Base-by-base conservation (phyloP, 2,113 vertebrate species). In the Oreochromis aureus region DNA sequence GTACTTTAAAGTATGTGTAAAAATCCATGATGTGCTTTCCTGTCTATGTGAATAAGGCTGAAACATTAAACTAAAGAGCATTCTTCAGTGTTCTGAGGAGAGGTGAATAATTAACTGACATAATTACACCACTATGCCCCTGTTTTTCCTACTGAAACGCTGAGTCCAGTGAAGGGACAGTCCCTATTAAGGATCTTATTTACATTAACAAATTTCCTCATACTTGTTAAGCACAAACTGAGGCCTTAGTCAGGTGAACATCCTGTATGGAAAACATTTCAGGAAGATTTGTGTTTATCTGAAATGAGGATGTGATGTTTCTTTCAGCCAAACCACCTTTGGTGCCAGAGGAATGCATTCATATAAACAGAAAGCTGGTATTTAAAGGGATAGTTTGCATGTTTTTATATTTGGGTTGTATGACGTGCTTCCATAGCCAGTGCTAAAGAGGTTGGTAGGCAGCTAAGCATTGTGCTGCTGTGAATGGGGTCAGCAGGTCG, bases 91-190 rank as follows among this genome's bases (percentile, higher is more conserved):
- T 32, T 51, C 44, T 51, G 27, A 78, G 18, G 13, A 10, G 4
- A 53, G 55, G 73, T 84, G 36, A 91, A 89, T 90, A 5, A 79
- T 85, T 85, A 69, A 80, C 86, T 2, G 13, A 5, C 3, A 54
- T 22, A 12, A 32, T 69, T 13, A 53, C 27, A 82, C 0, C 71
- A 58, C 34, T 46, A 10, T 6, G 34, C n/a, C 56, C 2, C 82
- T 44, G 41, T 55, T 36, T 81, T 86, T 12, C 44, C 56, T 27
- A 12, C 16, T 51, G 71, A 88, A 55, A 71, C 55, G 6, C 84
- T 69, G n/a, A 4, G 6, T 44, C 58, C 39, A 7, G 30, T 15
- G 30, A 32, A 54, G 88, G 86, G 86, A 82, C 46, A 3, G 82
- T 80, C 88, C 88, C 91, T 9, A 2, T 3, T 7, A 78, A 39